These are phyloP conservation scores for Datnioides undecimradiatus DNA, from an alignment of 2,113 vertebrate species.

Conservation along the genomic window DNA sequence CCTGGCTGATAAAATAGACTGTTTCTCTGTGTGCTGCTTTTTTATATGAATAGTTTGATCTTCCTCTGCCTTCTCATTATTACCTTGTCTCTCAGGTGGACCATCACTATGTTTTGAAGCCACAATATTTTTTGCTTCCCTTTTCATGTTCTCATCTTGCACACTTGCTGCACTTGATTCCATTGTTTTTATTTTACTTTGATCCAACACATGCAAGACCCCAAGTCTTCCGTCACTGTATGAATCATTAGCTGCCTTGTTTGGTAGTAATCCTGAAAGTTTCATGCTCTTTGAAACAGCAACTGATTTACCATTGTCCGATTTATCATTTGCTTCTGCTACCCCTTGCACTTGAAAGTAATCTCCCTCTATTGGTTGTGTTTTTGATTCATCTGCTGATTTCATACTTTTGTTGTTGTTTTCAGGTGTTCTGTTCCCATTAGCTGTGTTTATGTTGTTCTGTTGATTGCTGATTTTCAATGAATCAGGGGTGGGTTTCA, in stretches of 20 bases:
- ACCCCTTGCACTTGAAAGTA: constrained; percentile 77
- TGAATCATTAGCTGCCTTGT: constrained; percentile 32
- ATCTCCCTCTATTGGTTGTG: constrained; percentile 39
- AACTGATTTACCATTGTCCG: constrained; percentile 13
- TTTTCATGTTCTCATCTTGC: constrained; percentile 41
- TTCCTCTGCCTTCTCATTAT: constrained; percentile 25
- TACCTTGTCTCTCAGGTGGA: constrained; percentile 28
- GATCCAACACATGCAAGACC: constrained; percentile 46
- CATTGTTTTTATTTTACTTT: constrained; percentile 37
- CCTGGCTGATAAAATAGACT: constrained; percentile 25
- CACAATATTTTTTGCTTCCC: constrained; percentile 28
- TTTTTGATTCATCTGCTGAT: constrained; percentile 19
- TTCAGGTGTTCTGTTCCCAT: constrained; percentile 31
- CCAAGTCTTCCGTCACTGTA: constrained; percentile 26
- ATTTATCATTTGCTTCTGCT: constrained; percentile 23
- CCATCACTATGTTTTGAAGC: constrained; percentile 51
- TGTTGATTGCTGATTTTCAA: constrained; percentile 39
- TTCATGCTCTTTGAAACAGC: constrained; percentile 40
- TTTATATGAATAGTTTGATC: constrained; percentile 31
- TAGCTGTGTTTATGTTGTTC: constrained; percentile 14
- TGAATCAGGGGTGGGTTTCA: constrained; percentile 51
- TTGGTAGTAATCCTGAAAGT: constrained; percentile 29
- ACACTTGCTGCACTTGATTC: constrained; percentile 34
- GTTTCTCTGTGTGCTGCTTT: constrained; percentile 47
- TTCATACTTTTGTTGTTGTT: constrained; percentile 4